A percentile compares a stretch with the other conserved stretches of the same genome.
Conservation (phyloP, 2,113 vertebrate genomes). For the Seriola aureovittata region DNA sequence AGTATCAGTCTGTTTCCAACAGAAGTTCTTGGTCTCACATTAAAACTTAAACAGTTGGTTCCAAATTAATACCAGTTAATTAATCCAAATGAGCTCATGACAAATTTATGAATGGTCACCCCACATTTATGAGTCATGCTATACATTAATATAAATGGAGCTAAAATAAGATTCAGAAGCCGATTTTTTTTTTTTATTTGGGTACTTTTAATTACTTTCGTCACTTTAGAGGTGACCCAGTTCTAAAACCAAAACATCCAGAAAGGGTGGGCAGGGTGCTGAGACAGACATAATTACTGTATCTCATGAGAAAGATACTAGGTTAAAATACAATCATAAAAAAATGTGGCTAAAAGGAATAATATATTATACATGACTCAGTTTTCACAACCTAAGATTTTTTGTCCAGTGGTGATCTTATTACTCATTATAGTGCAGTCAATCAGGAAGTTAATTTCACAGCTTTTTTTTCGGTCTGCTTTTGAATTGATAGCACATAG, state of each 20-base stretch:
- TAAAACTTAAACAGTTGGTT: slow-evolving; percentile 11
- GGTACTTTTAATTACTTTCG: slow-evolving; percentile 45
- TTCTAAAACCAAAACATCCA: slow-evolving; percentile 46
- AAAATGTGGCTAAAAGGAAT: neutral
- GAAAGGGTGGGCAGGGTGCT: neutral
- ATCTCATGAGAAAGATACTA: slow-evolving; percentile 29
- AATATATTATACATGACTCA: neutral
- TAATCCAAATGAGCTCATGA: slow-evolving; percentile 13
- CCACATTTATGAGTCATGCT: neutral
- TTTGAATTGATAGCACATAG: slow-evolving; percentile 31
- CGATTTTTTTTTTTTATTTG: slow-evolving; percentile 20
- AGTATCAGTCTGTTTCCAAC: neutral
- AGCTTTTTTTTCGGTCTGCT: slow-evolving; percentile 10
- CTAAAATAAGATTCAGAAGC: slow-evolving; percentile 16
- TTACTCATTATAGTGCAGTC: slow-evolving; percentile 11
- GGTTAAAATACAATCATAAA: neutral
- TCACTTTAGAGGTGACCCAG: slow-evolving; percentile 51
- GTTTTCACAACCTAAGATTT: neutral
- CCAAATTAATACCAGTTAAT: slow-evolving; percentile 12
- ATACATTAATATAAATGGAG: slow-evolving; percentile 19
- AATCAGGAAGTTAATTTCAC: slow-evolving; percentile 6
- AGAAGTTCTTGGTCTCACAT: neutral
- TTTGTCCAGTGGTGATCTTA: slow-evolving; percentile 9
- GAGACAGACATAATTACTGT: slow-evolving; percentile 44
- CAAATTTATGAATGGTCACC: slow-evolving; percentile 14